A percentile compares a stretch with the other conserved stretches of the same genome.
Conservation (phyloP, 35 echinoderm and acorn worm genomes). For the Chiridota heheva region DNA sequence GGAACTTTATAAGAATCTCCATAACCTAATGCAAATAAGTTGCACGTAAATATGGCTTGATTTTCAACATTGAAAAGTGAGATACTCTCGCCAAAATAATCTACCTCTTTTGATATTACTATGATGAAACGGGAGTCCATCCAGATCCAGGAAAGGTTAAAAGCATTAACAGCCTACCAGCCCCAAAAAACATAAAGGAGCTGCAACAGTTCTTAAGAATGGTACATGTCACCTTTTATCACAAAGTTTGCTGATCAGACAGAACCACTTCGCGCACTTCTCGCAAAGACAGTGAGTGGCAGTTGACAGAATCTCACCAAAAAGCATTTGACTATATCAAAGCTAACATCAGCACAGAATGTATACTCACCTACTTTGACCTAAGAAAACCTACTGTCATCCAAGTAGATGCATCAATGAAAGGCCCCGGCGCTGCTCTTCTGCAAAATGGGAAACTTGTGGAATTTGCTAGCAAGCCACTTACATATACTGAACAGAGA, state of each 20-base stretch:
- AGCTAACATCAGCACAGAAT: not conserved
- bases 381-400: not conserved
- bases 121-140: conserved; percentile 28
- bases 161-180: conserved; percentile 22
- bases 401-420: conserved; percentile 38
- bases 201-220: conserved; percentile 49
- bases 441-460: conserved; percentile 57
- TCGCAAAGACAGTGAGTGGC: conserved; percentile 40
- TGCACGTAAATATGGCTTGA: too few relatives aligned
- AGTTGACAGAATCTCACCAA: conserved; percentile 34
- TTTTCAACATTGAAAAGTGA: too few relatives aligned
- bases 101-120: conserved; percentile 53
- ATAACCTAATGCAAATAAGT: not conserved
- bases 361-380: conserved; percentile 44
- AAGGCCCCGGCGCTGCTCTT: conserved; percentile 23
- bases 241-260: conserved; percentile 39
- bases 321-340: conserved; percentile 44
- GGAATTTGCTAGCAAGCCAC: conserved; percentile 23
- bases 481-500: too few relatives aligned
- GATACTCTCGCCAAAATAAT: conserved; percentile 9
- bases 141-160: conserved; percentile 35
- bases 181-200: conserved; percentile 24
- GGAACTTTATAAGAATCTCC: too few relatives aligned
- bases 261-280: not conserved
- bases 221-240: conserved; percentile 40